Evolutionary conservation across 2,113 vertebrate genomes (phyloP).

Genomic region (Odontophorus gujanensis): DNA sequence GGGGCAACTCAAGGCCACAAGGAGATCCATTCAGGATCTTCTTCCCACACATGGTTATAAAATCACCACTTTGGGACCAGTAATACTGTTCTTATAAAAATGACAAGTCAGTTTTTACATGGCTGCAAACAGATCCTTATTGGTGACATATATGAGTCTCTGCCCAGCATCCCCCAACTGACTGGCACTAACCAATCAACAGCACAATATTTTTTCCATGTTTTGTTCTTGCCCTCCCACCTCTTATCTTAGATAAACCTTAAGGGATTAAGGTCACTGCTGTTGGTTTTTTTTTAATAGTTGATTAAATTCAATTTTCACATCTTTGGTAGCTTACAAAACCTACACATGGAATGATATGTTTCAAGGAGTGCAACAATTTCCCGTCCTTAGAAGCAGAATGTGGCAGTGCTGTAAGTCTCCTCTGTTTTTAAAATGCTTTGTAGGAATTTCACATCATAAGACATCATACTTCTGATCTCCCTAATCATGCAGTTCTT

Average conservation of each 20-base stretch:
- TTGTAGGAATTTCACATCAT: neutral
- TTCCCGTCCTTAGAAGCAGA: constrained; percentile 12
- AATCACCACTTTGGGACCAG: neutral
- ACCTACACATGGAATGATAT: neutral
- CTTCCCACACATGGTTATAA: neutral
- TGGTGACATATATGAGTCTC: accelerated
- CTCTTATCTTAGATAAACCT: neutral
- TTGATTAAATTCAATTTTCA: constrained; percentile 42
- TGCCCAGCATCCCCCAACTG: neutral
- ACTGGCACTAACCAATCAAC: neutral
- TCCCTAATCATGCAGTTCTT: neutral
- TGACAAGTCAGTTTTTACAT: neutral
- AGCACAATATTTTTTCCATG: neutral
- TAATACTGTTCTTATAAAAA: neutral
- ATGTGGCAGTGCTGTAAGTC: neutral
- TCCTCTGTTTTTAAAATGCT: neutral
- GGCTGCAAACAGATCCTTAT: neutral
- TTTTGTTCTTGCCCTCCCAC: neutral
- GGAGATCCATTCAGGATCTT: too few relatives aligned
- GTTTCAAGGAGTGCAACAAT: neutral
- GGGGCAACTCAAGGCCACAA: too few relatives aligned
- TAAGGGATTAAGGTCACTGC: neutral
- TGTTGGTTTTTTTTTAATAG: neutral
- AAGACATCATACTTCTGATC: neutral
- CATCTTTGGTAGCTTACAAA: neutral